Conservation (phyloP, 2,888 invertebrate species). For the Chrysolina oricalcia region DNA sequence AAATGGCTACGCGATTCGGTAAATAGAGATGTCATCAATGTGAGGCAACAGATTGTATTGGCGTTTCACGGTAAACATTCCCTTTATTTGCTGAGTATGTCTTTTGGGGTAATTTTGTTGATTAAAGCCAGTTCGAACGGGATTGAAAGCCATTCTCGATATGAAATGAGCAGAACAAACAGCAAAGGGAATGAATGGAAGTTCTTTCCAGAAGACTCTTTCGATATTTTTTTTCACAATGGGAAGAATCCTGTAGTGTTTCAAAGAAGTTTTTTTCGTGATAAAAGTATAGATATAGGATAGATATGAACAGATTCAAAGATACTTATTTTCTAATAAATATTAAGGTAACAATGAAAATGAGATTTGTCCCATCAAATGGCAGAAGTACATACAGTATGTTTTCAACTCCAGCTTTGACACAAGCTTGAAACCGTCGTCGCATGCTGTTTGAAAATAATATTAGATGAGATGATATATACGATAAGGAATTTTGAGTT, state of each 20-base stretch:
- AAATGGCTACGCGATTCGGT: not conserved
- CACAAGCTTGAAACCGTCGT: too few species aligned
- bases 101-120: conserved; percentile 7
- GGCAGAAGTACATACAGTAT: too few species aligned
- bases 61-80: not conserved
- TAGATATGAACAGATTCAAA: too few species aligned
- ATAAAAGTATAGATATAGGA: too few species aligned
- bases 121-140: conserved; percentile 5
- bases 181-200: not conserved
- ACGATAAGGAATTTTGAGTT: too few species aligned
- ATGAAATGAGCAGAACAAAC: not conserved
- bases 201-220: not conserved
- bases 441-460: too few species aligned
- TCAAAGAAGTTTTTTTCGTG: too few species aligned
- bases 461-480: too few species aligned
- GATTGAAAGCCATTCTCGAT: not conserved
- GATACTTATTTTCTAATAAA: too few species aligned
- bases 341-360: too few species aligned
- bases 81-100: conserved; percentile 13
- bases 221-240: not conserved
- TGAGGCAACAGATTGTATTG: not conserved
- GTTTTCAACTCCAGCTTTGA: too few species aligned
- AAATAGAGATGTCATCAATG: not conserved
- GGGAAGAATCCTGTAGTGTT: not conserved
- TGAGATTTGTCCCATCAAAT: too few species aligned